Percentiles rank a stretch among this genome's conserved stretches.
Conservation (phyloP, 2,888 invertebrate genomes). For the Punctoribates punctum region DNA sequence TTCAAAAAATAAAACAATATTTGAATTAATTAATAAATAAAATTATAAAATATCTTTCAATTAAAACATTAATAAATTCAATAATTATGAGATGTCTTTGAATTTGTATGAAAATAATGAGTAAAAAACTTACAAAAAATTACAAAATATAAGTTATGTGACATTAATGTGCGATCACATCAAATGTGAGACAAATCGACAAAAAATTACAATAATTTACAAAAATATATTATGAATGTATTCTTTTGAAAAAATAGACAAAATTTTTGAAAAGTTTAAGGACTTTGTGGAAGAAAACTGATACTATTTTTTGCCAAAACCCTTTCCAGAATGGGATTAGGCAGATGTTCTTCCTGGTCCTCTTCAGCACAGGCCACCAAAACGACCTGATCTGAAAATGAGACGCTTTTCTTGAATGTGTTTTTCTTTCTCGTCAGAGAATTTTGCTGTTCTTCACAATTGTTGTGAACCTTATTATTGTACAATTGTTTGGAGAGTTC, state of each 20-base stretch:
- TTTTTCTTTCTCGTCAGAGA: constrained; percentile 66
- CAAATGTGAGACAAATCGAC: background rate
- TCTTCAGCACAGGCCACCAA: constrained; percentile 88
- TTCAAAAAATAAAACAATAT: too few species aligned
- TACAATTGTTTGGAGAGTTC: background rate
- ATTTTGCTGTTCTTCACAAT: background rate
- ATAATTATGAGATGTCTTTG: background rate
- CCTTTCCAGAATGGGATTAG: constrained; percentile 81
- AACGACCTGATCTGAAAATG: constrained; percentile 90
- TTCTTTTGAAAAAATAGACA: background rate
- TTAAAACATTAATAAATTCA: too few species aligned
- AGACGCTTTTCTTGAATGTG: constrained; percentile 80
- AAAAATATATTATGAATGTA: background rate
- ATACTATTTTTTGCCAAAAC: constrained; percentile 55
- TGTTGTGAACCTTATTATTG: background rate
- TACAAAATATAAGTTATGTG: too few species aligned
- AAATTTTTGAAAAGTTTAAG: background rate
- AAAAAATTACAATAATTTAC: background rate
- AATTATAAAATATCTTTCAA: too few species aligned
- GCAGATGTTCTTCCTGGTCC: constrained; percentile 84
- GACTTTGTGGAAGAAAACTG: background rate
- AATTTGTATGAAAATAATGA: background rate
- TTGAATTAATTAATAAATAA: too few species aligned
- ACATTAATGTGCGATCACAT: too few species aligned
- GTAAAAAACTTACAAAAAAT: background rate